Evolutionary conservation across 2,888 invertebrate species (phyloP).

Genomic region (Yponomeuta malinellus): DNA sequence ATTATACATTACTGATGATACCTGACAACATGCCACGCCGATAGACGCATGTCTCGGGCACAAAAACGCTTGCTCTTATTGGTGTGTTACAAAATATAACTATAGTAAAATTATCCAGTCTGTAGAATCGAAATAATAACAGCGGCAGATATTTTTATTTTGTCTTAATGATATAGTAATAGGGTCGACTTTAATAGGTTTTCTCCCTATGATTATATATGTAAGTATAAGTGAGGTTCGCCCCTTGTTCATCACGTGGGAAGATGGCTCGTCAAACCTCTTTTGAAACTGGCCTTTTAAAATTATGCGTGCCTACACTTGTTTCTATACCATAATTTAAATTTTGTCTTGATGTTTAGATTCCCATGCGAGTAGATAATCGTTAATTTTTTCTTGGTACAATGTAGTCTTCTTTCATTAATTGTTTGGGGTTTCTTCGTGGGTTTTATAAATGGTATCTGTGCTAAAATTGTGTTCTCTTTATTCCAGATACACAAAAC

Average conservation of each 20-base stretch:
- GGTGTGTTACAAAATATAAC: slow-evolving; percentile 36
- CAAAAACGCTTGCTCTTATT: slow-evolving; percentile 12
- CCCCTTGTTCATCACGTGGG: slow-evolving; percentile 14
- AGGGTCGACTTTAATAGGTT: slow-evolving; percentile 50
- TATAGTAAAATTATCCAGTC: slow-evolving; percentile 51
- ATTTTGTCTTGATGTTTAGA: background rate
- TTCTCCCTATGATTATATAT: slow-evolving; percentile 37
- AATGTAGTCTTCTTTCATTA: background rate
- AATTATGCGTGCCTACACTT: background rate
- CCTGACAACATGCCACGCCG: background rate
- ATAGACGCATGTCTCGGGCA: slow-evolving; percentile 6
- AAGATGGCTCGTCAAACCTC: slow-evolving; percentile 10
- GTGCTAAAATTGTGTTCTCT: background rate
- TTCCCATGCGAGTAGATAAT: background rate
- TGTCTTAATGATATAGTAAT: slow-evolving; percentile 59
- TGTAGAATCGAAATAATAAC: slow-evolving; percentile 56
- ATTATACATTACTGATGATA: slow-evolving; percentile 9
- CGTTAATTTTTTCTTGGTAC: background rate
- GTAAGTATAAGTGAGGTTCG: slow-evolving; percentile 12
- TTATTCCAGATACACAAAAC: slow-evolving; percentile 93
- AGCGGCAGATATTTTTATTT: slow-evolving; percentile 51
- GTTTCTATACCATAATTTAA: background rate
- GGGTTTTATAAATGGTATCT: background rate
- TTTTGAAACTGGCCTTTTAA: slow-evolving; percentile 4
- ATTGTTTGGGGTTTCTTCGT: background rate